Percentiles rank a stretch among this genome's conserved stretches.
Evolutionary conservation across 2,113 vertebrate genomes (phyloP).

Genomic region (Pseudolaguvia tuberculata): DNA sequence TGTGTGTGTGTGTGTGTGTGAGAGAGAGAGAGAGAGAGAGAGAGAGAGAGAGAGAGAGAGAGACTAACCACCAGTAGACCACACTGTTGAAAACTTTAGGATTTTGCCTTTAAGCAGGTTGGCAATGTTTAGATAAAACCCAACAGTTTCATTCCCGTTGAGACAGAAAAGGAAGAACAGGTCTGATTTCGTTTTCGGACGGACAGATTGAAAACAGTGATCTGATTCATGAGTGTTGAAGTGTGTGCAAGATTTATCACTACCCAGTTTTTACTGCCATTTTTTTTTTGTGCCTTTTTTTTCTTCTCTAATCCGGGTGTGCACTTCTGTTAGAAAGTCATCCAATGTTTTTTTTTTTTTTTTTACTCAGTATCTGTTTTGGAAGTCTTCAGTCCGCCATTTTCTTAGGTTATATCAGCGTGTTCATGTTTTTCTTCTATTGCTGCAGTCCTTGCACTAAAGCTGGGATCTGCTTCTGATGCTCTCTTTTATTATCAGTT

Average conservation of each 20-base stretch:
- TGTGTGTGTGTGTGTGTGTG: constrained; percentile 31
- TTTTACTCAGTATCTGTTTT: background rate
- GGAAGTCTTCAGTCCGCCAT: constrained; percentile 23
- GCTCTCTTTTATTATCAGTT: constrained; percentile 14
- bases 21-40: constrained; percentile 8
- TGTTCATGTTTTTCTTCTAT: constrained; percentile 9
- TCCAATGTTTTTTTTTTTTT: constrained; percentile 23
- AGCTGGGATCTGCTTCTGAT: background rate
- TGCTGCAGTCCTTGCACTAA: background rate
- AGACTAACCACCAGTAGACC: constrained; percentile 56
- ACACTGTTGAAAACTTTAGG: constrained; percentile 62
- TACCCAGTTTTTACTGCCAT: constrained; percentile 2
- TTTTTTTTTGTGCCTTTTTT: constrained; percentile 9
- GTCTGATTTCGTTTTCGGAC: constrained; percentile 29
- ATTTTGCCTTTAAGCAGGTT: constrained; percentile 58
- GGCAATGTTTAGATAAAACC: constrained; percentile 54
- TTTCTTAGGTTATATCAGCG: constrained; percentile 13
- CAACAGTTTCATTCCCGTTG: constrained; percentile 50
- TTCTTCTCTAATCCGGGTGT: constrained; percentile 28
- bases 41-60: constrained; percentile 1
- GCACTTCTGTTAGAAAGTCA: constrained; percentile 45
- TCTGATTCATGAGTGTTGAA: constrained; percentile 1
- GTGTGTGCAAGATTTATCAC: background rate
- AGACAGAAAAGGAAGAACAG: constrained; percentile 23
- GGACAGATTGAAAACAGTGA: background rate